Base-by-base conservation (phyloP, 2,888 invertebrate species). In the Oscheius sp. region DNA sequence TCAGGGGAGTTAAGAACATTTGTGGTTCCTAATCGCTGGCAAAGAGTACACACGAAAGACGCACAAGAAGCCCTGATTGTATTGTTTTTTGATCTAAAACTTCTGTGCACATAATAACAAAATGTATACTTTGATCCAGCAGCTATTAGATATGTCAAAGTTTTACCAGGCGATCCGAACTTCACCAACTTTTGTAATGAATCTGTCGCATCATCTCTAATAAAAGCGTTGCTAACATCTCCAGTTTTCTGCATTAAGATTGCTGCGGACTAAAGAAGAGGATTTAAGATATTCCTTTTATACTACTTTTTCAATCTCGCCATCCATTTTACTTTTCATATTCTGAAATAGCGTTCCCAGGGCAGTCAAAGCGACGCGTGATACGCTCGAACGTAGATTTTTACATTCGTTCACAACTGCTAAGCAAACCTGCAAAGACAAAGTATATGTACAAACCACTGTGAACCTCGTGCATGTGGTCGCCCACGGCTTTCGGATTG, bases 161-260 rank as follows among this genome's bases (percentile, higher is more conserved):
- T 86, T 66, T 87, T 84, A 67, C 85, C 86, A 36, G 92, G 90
- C 30, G 91, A 90, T 20, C 93, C 89, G 70, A 91, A 90, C 67
- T 92, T 91, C 68, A 93, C 91, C 90, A 97, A 91, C 14, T 90
- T 90, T 80, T 91, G 92, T 45, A 97, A 87, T 0, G 95, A 93
- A 9, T 90, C 89, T 67, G 92, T 91, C 2, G 94, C 93, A 87
- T 96, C 96, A 36, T 92, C 92, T 24, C 95, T 90, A 59, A 97
- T 90, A 86, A 97, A 95, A 80, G 92, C 91, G 88, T 95, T 95
- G 6, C 94, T 95, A 85, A 97, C 96, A 0, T 94, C 94, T 57
- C 82, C 82, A 2, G 80, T 63, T 45, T 77, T 77, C 2, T 61
- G 62, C 71, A 81, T 64, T 8, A 82, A 75, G 28, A 82, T 80